Base-by-base conservation (phyloP, 1,140 invertebrate genomes). In the Sminthurinus signatus region DNA sequence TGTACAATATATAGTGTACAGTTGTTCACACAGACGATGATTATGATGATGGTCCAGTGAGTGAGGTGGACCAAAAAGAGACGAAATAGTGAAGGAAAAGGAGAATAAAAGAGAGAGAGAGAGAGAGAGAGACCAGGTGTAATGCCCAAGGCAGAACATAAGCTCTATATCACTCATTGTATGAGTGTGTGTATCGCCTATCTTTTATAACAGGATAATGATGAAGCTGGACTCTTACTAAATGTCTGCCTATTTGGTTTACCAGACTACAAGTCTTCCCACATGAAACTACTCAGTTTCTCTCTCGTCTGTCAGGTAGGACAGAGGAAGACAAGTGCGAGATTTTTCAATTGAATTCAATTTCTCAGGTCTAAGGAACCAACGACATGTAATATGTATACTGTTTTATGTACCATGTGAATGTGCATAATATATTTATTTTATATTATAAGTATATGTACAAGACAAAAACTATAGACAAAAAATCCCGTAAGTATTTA, bases 151-250 rank as follows among this genome's bases (percentile, higher is more conserved):
- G 63, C 63, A 60, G 19, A 60, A n/a, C 27, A 36, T 44, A 43
- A 63, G 52, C 61, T 57, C 61, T 63, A 55, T 63, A 63, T 64
- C 62, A 64, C 31, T 64, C 62, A 64, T 59, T 58, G 42, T 23
- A n/a, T n/a, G n/a, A n/a, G n/a, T n/a, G n/a, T n/a, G n/a, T n/a
- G 54, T 19, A 44, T 29, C 39, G 29, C 43, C 61, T 56, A 43
- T 15, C 52, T 56, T 63, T 62, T 62, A 63, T 57, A 39, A n/a
- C n/a, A n/a, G n/a, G n/a, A n/a, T n/a, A n/a, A n/a, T n/a, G n/a
- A n/a, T n/a, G n/a, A n/a, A 31, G 31, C 60, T 28, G 60, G 23
- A 48, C 44, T 48, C 44, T 10, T 10, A n/a, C 17, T 48, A 48
- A 48, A n/a, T n/a, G 17, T 19, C 44, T 25, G n/a, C 44, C 17